A percentile compares a stretch with the other conserved stretches of the same genome.
Conservation (phyloP, 2,113 vertebrate species). For the Cynoglossus semilaevis region DNA sequence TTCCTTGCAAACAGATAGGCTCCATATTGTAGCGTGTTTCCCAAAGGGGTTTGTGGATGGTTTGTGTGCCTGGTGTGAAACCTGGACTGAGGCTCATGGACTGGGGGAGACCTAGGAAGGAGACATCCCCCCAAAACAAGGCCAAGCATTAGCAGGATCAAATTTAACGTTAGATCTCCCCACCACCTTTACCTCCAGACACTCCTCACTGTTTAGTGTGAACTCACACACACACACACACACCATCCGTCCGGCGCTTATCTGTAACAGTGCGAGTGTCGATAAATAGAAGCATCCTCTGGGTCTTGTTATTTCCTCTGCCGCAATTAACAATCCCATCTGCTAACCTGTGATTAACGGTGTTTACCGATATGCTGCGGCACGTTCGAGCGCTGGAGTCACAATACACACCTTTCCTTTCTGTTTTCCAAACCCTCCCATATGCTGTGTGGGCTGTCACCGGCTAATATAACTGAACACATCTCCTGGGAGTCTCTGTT, state of each 20-base stretch:
- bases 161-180: conserved; percentile 23
- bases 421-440: conserved; percentile 12
- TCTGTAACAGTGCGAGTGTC: conserved; percentile 72
- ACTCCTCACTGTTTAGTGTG: conserved; percentile 20
- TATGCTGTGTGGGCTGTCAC: conserved; percentile 9
- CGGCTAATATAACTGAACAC: neutral
- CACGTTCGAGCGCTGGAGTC: conserved; percentile 56
- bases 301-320: conserved; percentile 87
- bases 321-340: conserved; percentile 92
- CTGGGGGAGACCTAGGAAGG: neutral
- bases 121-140: neutral
- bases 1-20: no score
- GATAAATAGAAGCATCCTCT: conserved; percentile 87
- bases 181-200: conserved; percentile 21
- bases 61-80: no score
- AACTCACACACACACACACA: conserved; percentile 17
- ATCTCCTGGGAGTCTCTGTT: conserved; percentile 7
- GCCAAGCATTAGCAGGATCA: conserved; percentile 14
- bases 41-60: no score
- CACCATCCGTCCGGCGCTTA: conserved; percentile 32
- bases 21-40: no score
- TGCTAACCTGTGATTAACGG: conserved; percentile 93
- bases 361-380: conserved; percentile 86
- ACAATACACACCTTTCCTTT: conserved; percentile 23
- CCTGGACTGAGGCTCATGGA: neutral